Conservation (phyloP, 2,113 vertebrate genomes). For the Calidris pygmaea region DNA sequence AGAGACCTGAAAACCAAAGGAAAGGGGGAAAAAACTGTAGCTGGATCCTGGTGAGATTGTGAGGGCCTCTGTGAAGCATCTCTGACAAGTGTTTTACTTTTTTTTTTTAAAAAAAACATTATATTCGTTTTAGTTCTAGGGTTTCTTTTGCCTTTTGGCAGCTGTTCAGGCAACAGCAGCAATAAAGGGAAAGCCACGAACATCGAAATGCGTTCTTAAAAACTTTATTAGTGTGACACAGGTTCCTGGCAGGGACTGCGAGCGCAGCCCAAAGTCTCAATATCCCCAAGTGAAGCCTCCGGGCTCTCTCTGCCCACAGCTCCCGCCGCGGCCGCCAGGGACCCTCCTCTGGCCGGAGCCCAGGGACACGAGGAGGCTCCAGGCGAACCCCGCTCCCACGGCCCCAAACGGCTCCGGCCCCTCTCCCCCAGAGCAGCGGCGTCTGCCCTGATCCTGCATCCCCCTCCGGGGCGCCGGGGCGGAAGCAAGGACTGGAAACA, state of each 20-base stretch:
- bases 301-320: not conserved
- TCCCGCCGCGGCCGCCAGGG: too few species aligned
- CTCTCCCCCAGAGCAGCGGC: not conserved
- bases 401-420: too few species aligned
- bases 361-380: not conserved
- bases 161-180: not conserved
- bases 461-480: not conserved
- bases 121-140: not conserved
- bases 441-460: not conserved
- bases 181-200: not conserved
- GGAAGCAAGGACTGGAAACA: not conserved
- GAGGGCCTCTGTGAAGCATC: not conserved
- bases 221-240: constrained; percentile 56
- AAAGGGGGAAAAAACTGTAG: not conserved
- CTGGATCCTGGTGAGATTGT: rapidly evolving
- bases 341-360: not conserved
- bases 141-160: not conserved
- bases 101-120: not conserved
- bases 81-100: not conserved
- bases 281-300: constrained; percentile 31
- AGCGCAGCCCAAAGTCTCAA: not conserved
- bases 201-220: not conserved
- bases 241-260: not conserved
- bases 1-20: not conserved
- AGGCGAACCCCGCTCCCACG: too few species aligned